Evolutionary conservation across 1,140 invertebrate genomes (phyloP).

Genomic region (Homalodisca vitripennis): DNA sequence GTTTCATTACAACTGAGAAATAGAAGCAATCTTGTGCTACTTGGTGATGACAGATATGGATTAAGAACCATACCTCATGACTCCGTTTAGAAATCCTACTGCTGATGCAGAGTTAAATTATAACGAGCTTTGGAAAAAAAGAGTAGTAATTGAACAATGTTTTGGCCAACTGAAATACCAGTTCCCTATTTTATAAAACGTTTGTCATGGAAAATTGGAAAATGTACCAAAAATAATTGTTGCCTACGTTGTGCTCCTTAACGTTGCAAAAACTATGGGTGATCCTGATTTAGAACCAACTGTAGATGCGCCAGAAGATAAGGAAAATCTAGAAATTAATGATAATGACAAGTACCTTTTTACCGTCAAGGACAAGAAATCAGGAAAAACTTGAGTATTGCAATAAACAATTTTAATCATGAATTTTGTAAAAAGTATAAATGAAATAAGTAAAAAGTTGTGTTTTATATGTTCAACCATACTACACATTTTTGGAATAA

Average conservation of each 20-base stretch:
- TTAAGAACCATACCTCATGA: neutral
- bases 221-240: slow-evolving; percentile 19
- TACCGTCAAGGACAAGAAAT: neutral
- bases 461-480: too few relatives aligned
- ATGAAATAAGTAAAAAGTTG: too few relatives aligned
- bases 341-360: neutral
- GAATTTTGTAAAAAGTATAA: too few relatives aligned
- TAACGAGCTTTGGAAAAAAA: neutral
- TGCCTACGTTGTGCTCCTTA: slow-evolving; percentile 12
- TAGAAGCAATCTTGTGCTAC: neutral
- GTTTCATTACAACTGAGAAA: neutral
- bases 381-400: neutral
- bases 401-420: neutral
- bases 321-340: neutral
- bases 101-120: neutral
- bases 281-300: neutral
- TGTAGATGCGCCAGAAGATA: neutral
- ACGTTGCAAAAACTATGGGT: neutral
- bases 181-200: neutral
- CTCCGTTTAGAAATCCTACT: neutral
- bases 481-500: too few relatives aligned
- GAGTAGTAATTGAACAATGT: slow-evolving; percentile 8
- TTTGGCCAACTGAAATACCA: slow-evolving; percentile 8
- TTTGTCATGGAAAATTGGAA: neutral
- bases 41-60: neutral